These are phyloP conservation scores for Holothuria scabra DNA, from an alignment of 53 echinoderm and acorn worm species.

Conservation along the genomic window DNA sequence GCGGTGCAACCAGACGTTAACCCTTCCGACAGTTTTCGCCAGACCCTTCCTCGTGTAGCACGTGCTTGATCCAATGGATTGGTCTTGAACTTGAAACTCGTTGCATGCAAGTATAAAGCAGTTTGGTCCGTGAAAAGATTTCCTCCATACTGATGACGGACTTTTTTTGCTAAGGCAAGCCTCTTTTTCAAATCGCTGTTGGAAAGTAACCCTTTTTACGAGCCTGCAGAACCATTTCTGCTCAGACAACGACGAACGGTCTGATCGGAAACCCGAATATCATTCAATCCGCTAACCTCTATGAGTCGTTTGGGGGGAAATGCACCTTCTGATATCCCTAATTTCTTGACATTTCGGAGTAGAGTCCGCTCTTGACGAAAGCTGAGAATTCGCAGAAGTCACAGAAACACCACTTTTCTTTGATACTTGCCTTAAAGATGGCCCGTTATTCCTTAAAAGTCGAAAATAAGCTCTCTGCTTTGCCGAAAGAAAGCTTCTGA, in stretches of 20 bases:
- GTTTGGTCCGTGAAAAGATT: conserved; percentile 39
- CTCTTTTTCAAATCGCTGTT: not conserved
- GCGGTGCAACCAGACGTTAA: conserved; percentile 19
- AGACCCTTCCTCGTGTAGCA: conserved; percentile 41
- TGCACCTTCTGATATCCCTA: not conserved
- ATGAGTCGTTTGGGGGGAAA: not conserved
- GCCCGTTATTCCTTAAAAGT: not conserved
- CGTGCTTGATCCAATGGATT: conserved; percentile 37
- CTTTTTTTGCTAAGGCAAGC: conserved; percentile 2
- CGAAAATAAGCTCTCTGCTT: conserved; percentile 12
- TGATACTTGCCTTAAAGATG: not conserved
- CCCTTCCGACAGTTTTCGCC: conserved; percentile 33
- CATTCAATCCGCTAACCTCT: not conserved
- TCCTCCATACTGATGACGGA: not conserved
- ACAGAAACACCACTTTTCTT: not conserved
- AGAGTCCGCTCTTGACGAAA: not conserved
- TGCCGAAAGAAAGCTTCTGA: not conserved
- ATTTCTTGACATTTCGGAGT: not conserved
- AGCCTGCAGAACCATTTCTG: conserved; percentile 20
- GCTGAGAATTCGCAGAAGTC: not conserved
- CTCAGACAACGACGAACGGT: not conserved
- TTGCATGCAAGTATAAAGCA: conserved; percentile 37
- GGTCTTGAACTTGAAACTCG: conserved; percentile 28
- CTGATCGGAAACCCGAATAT: not conserved
- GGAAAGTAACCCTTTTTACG: conserved; percentile 8